These are phyloP conservation scores for human (Homo sapiens) DNA, from an alignment of 2,113 vertebrate genomes.

Conservation along the genomic window DNA sequence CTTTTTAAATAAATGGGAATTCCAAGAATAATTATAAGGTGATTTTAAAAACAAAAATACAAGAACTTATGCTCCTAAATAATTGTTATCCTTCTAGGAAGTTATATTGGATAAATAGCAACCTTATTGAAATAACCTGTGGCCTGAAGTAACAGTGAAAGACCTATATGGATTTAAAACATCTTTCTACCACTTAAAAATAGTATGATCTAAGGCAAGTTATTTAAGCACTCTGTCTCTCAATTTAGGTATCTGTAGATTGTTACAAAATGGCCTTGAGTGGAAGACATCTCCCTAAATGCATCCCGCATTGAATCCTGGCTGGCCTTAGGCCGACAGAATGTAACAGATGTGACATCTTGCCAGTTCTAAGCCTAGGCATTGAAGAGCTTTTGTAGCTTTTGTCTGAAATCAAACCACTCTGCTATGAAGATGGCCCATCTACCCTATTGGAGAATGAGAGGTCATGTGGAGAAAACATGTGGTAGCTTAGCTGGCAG, in stretches of 20 bases:
- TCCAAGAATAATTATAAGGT: constrained; percentile 21
- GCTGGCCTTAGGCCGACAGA: background rate
- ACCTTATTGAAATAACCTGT: background rate
- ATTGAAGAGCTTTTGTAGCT: background rate
- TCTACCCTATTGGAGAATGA: background rate
- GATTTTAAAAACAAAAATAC: constrained; percentile 20
- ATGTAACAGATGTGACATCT: background rate
- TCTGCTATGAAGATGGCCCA: background rate
- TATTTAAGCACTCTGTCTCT: background rate
- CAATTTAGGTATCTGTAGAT: background rate
- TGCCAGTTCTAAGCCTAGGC: background rate
- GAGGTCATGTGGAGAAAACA: background rate
- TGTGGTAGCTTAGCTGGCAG: too few species aligned
- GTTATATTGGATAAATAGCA: background rate
- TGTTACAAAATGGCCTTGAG: background rate
- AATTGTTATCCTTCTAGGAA: background rate
- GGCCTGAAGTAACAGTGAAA: background rate
- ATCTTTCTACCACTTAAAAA: background rate
- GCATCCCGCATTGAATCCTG: background rate
- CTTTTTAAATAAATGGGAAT: constrained; percentile 5
- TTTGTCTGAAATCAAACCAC: background rate
- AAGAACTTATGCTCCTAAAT: background rate
- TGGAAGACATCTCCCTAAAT: background rate
- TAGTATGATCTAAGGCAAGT: background rate
- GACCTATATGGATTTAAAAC: background rate